Percentiles rank a stretch among this genome's conserved stretches.
These are phyloP conservation scores for Steinernema hermaphroditum DNA, from an alignment of 2,888 invertebrate genomes.

Conservation along the genomic window DNA sequence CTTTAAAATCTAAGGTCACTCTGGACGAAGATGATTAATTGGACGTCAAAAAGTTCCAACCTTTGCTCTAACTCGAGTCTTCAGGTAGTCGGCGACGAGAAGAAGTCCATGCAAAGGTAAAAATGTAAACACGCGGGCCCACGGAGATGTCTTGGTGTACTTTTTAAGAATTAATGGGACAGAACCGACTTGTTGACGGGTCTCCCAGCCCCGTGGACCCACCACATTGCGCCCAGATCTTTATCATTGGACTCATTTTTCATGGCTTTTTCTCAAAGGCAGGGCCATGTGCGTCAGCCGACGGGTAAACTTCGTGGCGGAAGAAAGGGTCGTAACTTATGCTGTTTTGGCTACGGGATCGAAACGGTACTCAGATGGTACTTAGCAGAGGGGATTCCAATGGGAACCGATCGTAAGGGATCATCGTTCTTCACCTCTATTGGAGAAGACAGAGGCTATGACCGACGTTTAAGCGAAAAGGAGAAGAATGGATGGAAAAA, in stretches of 20 bases:
- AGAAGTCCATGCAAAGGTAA: neutral
- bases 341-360: neutral
- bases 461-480: neutral
- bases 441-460: neutral
- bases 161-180: conserved; percentile 29
- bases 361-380: too few species aligned
- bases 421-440: too few species aligned
- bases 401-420: too few species aligned
- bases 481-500: too few species aligned
- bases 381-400: too few species aligned
- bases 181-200: conserved; percentile 17
- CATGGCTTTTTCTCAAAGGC: neutral
- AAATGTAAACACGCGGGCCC: conserved; percentile 13
- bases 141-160: conserved; percentile 1
- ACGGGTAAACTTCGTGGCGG: neutral
- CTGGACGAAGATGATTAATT: conserved; percentile 5
- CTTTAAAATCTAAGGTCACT: conserved; percentile 20
- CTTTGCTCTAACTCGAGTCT: neutral
- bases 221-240: conserved; percentile 24
- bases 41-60: neutral
- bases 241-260: conserved; percentile 24
- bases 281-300: neutral
- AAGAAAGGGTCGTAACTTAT: neutral
- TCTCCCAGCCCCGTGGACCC: conserved; percentile 4
- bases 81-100: neutral